A percentile compares a stretch with the other conserved stretches of the same genome.
phyloP scores from a whole-genome alignment of 2,888 invertebrate genomes.

The Agrochola circellaris region DNA sequence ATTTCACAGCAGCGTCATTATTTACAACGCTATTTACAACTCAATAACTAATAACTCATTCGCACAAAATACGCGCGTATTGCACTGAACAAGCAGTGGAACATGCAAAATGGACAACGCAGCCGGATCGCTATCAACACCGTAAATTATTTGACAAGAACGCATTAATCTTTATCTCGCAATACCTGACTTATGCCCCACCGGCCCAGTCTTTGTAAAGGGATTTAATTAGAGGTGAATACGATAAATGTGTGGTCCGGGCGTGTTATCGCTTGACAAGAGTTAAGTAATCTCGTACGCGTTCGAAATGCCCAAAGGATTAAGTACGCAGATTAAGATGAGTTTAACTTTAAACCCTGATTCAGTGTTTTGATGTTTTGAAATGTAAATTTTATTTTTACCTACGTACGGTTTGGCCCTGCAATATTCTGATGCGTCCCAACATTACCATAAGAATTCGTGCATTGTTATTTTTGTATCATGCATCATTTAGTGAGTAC shows the following conservation, averaged over 20 bases:
- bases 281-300: conserved; percentile 80
- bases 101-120: conserved; percentile 68
- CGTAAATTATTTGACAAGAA: conserved; percentile 88
- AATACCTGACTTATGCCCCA: conserved; percentile 75
- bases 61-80: conserved; percentile 49
- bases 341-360: conserved; percentile 69
- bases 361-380: conserved; percentile 65
- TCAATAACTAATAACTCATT: conserved; percentile 58
- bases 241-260: conserved; percentile 87
- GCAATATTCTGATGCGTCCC: conserved; percentile 42
- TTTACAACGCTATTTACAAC: conserved; percentile 60
- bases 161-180: conserved; percentile 87
- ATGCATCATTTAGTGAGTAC: conserved; percentile 49
- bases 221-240: conserved; percentile 83
- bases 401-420: conserved; percentile 27
- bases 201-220: conserved; percentile 75
- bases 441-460: conserved; percentile 50
- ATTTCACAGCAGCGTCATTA: conserved; percentile 47
- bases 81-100: conserved; percentile 49
- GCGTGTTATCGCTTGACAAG: conserved; percentile 81
- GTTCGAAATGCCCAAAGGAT: conserved; percentile 80
- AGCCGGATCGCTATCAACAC: conserved; percentile 77
- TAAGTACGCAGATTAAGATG: conserved; percentile 76
- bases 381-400: conserved; percentile 55
- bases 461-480: conserved; percentile 53